These are phyloP conservation scores for Accipiter cooperii DNA, from an alignment of 2,113 vertebrate species.

Conservation along the genomic window DNA sequence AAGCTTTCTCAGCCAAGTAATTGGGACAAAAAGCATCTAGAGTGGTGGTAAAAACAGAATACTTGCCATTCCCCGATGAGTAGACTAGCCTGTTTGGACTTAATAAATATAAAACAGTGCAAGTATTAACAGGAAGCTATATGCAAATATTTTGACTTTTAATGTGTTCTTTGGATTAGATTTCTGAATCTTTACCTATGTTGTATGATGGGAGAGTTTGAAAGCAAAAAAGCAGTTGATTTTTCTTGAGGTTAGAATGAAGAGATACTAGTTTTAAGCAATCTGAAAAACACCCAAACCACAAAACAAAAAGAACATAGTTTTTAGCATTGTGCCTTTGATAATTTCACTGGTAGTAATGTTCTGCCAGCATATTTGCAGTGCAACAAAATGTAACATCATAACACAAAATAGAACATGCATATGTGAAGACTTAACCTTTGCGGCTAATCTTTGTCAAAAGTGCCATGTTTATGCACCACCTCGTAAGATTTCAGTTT, in stretches of 20 bases:
- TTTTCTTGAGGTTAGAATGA: neutral
- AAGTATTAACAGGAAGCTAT: neutral
- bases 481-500: neutral
- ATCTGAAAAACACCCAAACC: neutral
- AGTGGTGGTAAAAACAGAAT: neutral
- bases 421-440: rapidly evolving
- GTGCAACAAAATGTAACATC: neutral
- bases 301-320: neutral
- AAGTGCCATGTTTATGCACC: neutral
- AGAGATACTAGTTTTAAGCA: neutral
- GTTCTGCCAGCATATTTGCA: neutral
- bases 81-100: neutral
- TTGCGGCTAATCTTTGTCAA: neutral
- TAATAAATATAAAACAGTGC: neutral
- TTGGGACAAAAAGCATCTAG: neutral
- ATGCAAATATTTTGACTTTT: neutral
- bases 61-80: neutral
- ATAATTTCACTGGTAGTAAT: neutral
- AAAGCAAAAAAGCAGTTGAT: neutral
- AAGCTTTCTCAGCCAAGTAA: neutral
- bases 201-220: neutral
- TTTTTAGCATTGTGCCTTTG: neutral
- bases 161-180: neutral
- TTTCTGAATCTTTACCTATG: neutral
- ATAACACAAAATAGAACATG: neutral